Evolutionary conservation across 2,113 vertebrate genomes (phyloP).

Genomic region (Gnathonemus longibarbis): DNA sequence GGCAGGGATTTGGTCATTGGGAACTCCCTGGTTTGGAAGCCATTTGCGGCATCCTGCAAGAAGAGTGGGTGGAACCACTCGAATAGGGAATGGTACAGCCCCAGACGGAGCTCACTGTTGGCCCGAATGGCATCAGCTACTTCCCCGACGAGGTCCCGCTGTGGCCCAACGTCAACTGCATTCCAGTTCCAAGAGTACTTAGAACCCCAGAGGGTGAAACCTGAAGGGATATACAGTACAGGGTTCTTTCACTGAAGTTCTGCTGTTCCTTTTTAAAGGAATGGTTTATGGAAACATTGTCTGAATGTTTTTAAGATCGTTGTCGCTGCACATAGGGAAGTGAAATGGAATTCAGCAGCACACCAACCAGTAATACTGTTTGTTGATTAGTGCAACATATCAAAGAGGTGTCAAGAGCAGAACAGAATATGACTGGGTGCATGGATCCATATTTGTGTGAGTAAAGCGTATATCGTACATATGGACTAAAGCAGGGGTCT

Average conservation of each 20-base stretch:
- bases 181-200: constrained; percentile 94
- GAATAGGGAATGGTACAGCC: constrained; percentile 90
- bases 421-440: not conserved
- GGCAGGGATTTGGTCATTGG: constrained; percentile 75
- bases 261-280: not conserved
- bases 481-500: not conserved
- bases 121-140: constrained; percentile 66
- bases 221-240: constrained; percentile 47
- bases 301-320: not conserved
- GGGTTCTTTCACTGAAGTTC: not conserved
- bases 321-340: not conserved
- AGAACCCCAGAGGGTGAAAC: constrained; percentile 92
- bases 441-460: not conserved
- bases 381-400: not conserved
- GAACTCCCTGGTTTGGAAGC: constrained; percentile 68
- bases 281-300: not conserved
- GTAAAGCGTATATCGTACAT: not conserved
- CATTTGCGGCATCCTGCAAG: constrained; percentile 59
- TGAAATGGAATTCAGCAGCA: not conserved
- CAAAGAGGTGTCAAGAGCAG: not conserved
- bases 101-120: constrained; percentile 67
- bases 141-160: constrained; percentile 76
- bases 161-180: constrained; percentile 75
- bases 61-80: constrained; percentile 95
- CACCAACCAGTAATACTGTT: not conserved